Evolutionary conservation across 2,888 invertebrate species (phyloP).

Genomic region (Lamellibrachia satsuma): DNA sequence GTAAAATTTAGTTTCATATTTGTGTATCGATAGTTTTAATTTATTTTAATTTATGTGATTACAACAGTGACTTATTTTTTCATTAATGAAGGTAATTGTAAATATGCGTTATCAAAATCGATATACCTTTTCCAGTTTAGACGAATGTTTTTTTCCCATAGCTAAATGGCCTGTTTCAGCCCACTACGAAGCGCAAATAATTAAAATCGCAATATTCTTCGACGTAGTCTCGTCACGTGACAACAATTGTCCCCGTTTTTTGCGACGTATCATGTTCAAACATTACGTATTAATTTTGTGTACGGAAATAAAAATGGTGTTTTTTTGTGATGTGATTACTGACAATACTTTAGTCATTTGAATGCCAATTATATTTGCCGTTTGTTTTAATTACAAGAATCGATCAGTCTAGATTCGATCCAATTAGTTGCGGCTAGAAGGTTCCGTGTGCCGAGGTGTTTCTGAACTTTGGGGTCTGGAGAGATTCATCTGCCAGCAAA

Average conservation of each 20-base stretch:
- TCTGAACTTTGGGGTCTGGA: background rate
- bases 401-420: background rate
- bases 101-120: background rate
- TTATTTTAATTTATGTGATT: too few relatives aligned
- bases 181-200: background rate
- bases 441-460: background rate
- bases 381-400: background rate
- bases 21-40: too few relatives aligned
- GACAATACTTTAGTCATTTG: background rate
- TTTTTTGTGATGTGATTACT: background rate
- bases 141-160: background rate
- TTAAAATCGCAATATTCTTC: background rate
- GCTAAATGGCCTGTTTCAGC: background rate
- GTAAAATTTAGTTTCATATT: too few relatives aligned
- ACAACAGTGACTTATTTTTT: too few relatives aligned
- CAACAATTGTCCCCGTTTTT: background rate
- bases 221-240: background rate
- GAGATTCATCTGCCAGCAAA: too few relatives aligned
- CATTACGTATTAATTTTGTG: background rate
- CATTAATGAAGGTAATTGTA: too few relatives aligned
- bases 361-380: background rate
- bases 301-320: background rate
- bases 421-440: background rate
- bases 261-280: background rate
- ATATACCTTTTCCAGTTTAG: background rate